These are phyloP conservation scores for rat (Rattus norvegicus) DNA, from an alignment of 2,113 vertebrate genomes.

Conservation along the genomic window DNA sequence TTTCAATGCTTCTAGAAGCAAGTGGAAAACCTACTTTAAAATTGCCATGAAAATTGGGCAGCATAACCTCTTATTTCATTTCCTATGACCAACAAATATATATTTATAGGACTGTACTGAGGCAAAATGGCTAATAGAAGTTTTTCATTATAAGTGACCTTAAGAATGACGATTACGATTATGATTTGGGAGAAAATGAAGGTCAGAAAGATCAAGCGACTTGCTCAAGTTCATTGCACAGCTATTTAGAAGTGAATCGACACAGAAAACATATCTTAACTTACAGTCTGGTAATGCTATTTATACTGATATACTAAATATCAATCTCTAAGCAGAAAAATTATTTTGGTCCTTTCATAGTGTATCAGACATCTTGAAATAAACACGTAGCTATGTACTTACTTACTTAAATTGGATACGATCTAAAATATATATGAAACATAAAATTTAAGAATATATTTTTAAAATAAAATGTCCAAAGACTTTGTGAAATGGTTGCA, in stretches of 20 bases:
- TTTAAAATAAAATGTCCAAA: not conserved
- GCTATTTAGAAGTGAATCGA: not conserved
- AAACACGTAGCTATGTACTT: not conserved
- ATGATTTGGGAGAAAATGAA: not conserved
- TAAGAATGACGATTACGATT: no score
- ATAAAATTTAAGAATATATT: not conserved
- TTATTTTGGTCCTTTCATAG: not conserved
- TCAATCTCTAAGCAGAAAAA: conserved; percentile 19
- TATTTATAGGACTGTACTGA: conserved; percentile 61
- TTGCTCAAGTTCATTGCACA: conserved; percentile 29
- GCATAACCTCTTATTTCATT: conserved; percentile 60
- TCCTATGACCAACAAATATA: conserved; percentile 60
- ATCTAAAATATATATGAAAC: not conserved
- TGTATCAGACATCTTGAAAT: not conserved
- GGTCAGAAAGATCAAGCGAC: conserved; percentile 45
- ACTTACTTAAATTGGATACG: conserved; percentile 36
- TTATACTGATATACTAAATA: not conserved
- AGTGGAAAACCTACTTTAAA: conserved; percentile 53
- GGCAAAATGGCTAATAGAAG: conserved; percentile 21
- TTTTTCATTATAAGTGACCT: conserved; percentile 62
- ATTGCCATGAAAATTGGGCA: conserved; percentile 66
- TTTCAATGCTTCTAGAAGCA: conserved; percentile 44
- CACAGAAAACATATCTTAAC: not conserved
- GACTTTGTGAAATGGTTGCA: not conserved
- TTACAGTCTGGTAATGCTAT: not conserved